These are phyloP conservation scores for Arctia plantaginis DNA, from an alignment of 2,888 invertebrate genomes.

Conservation along the genomic window DNA sequence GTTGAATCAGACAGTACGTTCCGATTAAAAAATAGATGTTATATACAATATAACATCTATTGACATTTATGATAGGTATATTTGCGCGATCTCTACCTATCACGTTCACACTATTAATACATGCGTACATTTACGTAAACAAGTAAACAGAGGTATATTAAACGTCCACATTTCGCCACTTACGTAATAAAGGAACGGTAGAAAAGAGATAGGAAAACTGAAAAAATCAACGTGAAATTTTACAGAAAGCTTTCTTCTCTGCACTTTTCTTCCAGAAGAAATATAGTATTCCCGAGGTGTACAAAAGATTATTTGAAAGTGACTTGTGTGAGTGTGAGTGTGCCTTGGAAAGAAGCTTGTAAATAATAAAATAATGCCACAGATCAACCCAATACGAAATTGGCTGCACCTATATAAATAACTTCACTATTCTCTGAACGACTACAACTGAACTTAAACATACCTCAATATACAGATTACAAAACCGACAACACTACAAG, in stretches of 20 bases:
- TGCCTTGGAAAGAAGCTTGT: background rate
- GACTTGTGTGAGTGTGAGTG: too few species aligned
- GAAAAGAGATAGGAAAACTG: too few species aligned
- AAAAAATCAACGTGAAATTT: background rate
- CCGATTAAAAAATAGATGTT: background rate
- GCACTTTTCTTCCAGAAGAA: background rate
- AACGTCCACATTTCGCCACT: too few species aligned
- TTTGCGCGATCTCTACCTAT: too few species aligned
- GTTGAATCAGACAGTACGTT: background rate
- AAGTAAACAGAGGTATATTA: too few species aligned
- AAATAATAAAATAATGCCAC: slow-evolving; percentile 25
- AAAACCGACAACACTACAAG: slow-evolving; percentile 51
- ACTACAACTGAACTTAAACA: slow-evolving; percentile 47
- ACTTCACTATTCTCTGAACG: slow-evolving; percentile 46
- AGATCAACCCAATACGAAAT: slow-evolving; percentile 29
- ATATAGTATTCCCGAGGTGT: background rate
- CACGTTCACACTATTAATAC: too few species aligned
- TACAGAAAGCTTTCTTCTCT: background rate
- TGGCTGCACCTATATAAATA: slow-evolving; percentile 43
- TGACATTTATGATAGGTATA: too few species aligned
- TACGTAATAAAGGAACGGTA: too few species aligned
- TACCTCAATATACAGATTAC: slow-evolving; percentile 53
- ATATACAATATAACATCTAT: too few species aligned
- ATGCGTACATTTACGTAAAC: too few species aligned
- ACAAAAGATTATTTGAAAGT: too few species aligned